phyloP scores from a whole-genome alignment of 2,113 vertebrate genomes.

The Colossoma macropomum region DNA sequence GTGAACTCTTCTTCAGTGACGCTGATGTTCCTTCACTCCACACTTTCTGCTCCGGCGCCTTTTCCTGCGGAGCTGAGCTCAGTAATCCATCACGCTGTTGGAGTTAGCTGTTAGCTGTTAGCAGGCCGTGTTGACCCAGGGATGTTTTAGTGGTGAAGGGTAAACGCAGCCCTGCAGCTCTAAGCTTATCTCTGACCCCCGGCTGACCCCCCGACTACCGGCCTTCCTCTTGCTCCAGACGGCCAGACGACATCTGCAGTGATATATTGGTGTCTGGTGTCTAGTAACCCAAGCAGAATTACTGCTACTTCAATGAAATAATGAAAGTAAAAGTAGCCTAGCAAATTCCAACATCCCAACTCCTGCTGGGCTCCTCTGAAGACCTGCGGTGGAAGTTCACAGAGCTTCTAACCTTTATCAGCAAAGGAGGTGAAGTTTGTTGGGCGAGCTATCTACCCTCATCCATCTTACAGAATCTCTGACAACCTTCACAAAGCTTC shows the following conservation, averaged over 20 bases:
- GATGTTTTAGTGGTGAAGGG: conserved; percentile 1
- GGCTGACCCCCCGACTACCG: conserved; percentile 18
- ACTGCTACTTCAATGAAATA: too few species aligned
- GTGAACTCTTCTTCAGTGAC: background rate
- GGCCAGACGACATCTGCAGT: background rate
- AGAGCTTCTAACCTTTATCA: too few species aligned
- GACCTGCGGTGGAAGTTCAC: too few species aligned
- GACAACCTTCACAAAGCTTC: too few species aligned
- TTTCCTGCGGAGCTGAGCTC: background rate
- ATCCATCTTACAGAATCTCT: too few species aligned
- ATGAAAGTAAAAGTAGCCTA: too few species aligned
- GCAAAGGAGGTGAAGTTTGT: too few species aligned
- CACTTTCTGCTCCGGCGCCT: conserved; percentile 18
- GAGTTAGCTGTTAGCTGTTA: conserved; percentile 4
- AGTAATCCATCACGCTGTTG: conserved; percentile 37
- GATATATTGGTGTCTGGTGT: background rate
- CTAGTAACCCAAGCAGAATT: too few species aligned
- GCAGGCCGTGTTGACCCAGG: conserved; percentile 48
- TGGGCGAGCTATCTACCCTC: too few species aligned
- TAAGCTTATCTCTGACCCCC: conserved; percentile 31
- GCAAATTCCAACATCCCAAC: too few species aligned
- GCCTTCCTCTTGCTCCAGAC: conserved; percentile 31
- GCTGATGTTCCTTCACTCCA: background rate
- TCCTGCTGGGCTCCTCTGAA: too few species aligned
- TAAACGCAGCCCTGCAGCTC: conserved; percentile 17